phyloP scores from a whole-genome alignment of 2,113 vertebrate genomes.

The Limanda limanda region DNA sequence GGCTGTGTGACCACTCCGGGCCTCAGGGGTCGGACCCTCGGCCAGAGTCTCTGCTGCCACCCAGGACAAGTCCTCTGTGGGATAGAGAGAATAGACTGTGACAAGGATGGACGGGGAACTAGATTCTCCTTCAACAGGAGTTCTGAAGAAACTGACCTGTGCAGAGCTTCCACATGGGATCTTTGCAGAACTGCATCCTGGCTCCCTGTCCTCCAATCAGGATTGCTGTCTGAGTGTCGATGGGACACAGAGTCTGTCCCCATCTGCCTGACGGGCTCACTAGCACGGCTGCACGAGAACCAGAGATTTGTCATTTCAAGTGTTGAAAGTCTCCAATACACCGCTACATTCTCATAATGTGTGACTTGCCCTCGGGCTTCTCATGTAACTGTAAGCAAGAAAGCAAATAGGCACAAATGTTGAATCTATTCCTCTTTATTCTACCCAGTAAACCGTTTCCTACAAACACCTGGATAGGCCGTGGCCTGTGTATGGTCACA shows the following conservation, averaged over 20 bases:
- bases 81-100: conserved; percentile 1
- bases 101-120: not conserved
- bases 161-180: conserved; percentile 85
- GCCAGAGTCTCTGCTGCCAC: conserved; percentile 81
- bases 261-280: conserved; percentile 79
- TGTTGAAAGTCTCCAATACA: not conserved
- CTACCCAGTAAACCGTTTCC: too few species aligned
- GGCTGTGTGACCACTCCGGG: conserved; percentile 82
- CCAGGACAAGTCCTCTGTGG: conserved; percentile 83
- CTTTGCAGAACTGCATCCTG: conserved; percentile 84
- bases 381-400: too few species aligned
- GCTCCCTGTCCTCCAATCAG: conserved; percentile 82
- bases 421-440: too few species aligned
- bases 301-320: not conserved
- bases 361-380: too few species aligned
- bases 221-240: conserved; percentile 82
- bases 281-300: conserved; percentile 46
- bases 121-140: not conserved
- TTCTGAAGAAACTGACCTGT: conserved; percentile 66
- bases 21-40: conserved; percentile 81
- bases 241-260: conserved; percentile 81
- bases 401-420: too few species aligned
- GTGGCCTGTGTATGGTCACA: too few species aligned
- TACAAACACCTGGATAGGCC: too few species aligned
- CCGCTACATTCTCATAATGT: too few species aligned